Conservation (phyloP, 2,888 invertebrate species). For the Cerastis leucographa region DNA sequence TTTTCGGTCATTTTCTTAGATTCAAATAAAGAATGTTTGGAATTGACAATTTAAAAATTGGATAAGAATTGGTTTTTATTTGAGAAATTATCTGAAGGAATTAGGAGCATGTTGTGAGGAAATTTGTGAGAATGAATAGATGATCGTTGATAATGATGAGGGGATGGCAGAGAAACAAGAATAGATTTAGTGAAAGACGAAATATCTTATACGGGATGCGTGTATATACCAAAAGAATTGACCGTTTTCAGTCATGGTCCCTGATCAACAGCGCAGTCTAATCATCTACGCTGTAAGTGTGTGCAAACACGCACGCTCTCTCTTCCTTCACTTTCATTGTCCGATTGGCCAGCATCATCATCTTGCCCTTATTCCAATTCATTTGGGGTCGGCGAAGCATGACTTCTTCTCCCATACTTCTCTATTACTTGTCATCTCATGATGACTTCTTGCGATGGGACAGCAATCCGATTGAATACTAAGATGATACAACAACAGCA, state of each 20-base stretch:
- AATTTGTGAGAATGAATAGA: neutral
- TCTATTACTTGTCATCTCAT: no score
- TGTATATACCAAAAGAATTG: neutral
- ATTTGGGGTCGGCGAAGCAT: no score
- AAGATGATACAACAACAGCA: neutral
- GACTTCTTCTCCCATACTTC: no score
- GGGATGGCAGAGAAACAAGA: neutral
- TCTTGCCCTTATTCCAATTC: no score
- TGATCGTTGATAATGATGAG: neutral
- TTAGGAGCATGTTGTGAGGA: neutral
- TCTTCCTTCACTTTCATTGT: neutral
- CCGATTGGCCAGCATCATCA: neutral
- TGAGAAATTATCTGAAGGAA: neutral
- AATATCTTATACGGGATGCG: neutral
- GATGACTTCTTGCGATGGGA: neutral
- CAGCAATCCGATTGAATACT: neutral
- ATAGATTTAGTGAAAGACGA: neutral
- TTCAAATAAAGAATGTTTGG: slow-evolving; percentile 1
- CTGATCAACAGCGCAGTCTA: neutral
- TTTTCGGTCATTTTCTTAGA: neutral
- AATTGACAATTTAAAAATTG: neutral
- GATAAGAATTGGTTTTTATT: neutral
- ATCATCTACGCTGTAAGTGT: neutral
- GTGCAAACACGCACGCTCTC: neutral
- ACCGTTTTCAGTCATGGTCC: neutral